These are phyloP conservation scores for Euura saliciscinereae DNA, from an alignment of 1,140 invertebrate genomes.

Conservation along the genomic window DNA sequence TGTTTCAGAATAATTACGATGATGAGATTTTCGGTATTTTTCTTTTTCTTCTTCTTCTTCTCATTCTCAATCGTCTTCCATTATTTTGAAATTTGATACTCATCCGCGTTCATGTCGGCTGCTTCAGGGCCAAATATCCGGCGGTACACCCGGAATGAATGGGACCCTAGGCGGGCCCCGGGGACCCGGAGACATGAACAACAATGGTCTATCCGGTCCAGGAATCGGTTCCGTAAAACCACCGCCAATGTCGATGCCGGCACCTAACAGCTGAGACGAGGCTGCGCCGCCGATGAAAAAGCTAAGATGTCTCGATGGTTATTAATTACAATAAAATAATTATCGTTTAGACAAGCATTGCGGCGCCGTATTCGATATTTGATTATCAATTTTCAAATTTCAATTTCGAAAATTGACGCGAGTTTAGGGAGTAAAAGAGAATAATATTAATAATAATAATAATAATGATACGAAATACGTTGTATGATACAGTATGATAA, in stretches of 20 bases:
- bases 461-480: conserved; percentile 16
- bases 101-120: conserved; percentile 6
- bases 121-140: conserved; percentile 56
- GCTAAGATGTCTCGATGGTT: conserved; percentile 56
- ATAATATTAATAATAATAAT: no score
- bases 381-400: no score
- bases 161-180: conserved; percentile 45
- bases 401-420: no score
- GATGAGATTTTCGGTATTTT: neutral
- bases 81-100: neutral
- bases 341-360: no score
- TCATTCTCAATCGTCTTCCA: neutral
- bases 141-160: conserved; percentile 49
- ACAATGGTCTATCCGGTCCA: conserved; percentile 56
- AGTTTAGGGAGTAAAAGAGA: no score
- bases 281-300: conserved; percentile 54
- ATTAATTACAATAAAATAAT: conserved; percentile 34
- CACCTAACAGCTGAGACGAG: conserved; percentile 60
- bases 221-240: conserved; percentile 56
- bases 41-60: neutral
- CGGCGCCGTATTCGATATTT: no score
- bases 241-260: conserved; percentile 56
- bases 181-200: conserved; percentile 58
- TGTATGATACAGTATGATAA: conserved; percentile 34
- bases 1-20: no score